Evolutionary conservation across 1,140 invertebrate species (phyloP), one percentile per base, ranked within the genome.

Genomic region (Hirudo medicinalis): DNA sequence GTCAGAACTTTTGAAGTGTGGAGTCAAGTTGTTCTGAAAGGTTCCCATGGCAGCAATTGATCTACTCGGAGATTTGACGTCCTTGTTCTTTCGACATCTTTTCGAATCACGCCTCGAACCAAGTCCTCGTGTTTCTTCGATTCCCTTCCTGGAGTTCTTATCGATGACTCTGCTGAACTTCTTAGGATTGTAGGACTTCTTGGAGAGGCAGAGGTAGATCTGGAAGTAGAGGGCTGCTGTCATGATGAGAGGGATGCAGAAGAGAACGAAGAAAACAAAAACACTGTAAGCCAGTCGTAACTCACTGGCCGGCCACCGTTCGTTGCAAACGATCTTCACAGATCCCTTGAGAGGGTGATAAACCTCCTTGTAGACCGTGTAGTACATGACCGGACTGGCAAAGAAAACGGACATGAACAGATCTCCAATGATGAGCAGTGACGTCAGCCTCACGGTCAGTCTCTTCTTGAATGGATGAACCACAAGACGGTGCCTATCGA

Each of bases 401-500:
- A 80, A 66, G 9, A 74, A 67, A 19, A 79, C 73, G 2, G 80
- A 78, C 9, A 80, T 67, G n/a, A 78, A 43, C 13, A 77, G 73
- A 25, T 53, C 40, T 20, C 67, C 36, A 13, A 71, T 68, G 17
- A 79, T 74, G 8, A 78, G 60, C 9, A 76, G 27, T 19, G 80
- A 66, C 17, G 80, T 79, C 43, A 72, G 76, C 19, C 55, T 43
- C 53, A 76, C 76, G 1, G 76, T 76, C 76, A 82, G 79, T 32
- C 78, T 72, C 36, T 73, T 71, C 49, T 72, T 75, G 55, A 85
- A 81, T 2, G 88, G 88, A 80, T 88, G 84, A 70, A 86, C 83
- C 15, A 89, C 82, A 74, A 87, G 83, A 69, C 87, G 84, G 79
- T 87, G 87, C 71, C 88, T 84, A 78, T 89, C 88, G 76, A 86